A percentile compares a stretch with the other conserved stretches of the same genome.
These are phyloP conservation scores for Polymixis lichenea DNA, from an alignment of 2,888 invertebrate species.

Conservation along the genomic window DNA sequence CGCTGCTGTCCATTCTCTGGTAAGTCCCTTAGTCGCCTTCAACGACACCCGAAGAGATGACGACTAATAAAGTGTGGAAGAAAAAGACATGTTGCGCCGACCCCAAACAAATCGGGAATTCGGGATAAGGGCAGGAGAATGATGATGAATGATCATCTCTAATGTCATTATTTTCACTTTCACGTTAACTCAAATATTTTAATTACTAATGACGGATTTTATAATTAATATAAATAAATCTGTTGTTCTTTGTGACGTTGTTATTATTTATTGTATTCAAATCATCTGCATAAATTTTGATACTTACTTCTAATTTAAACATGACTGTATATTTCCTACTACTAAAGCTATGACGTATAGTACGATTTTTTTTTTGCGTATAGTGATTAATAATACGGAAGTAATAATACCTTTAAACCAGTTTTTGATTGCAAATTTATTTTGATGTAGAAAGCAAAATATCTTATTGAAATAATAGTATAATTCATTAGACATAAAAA, in stretches of 20 bases:
- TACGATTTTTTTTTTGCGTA: constrained; percentile 19
- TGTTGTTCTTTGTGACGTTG: too few species aligned
- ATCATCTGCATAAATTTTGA: neutral
- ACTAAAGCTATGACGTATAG: constrained; percentile 7
- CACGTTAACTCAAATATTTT: neutral
- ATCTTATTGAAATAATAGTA: too few species aligned
- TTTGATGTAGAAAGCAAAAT: constrained; percentile 16
- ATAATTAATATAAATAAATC: neutral
- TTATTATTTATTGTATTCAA: neutral
- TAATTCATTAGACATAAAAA: too few species aligned
- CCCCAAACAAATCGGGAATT: too few species aligned
- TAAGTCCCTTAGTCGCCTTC: too few species aligned
- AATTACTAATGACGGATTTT: neutral
- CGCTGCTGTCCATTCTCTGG: too few species aligned
- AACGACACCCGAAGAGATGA: too few species aligned
- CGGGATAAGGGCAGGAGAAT: too few species aligned
- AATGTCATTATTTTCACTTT: neutral
- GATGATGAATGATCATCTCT: neutral
- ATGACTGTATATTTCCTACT: constrained; percentile 35
- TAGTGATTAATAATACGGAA: constrained; percentile 35
- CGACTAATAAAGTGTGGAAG: too few species aligned
- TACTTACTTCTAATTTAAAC: constrained; percentile 4
- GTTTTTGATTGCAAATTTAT: constrained; percentile 22
- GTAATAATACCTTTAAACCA: constrained; percentile 10
- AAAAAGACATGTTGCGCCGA: too few species aligned